A percentile compares a stretch with the other conserved stretches of the same genome.
These are phyloP conservation scores for Coelinius sp. DNA, from an alignment of 2,888 invertebrate species.

Conservation along the genomic window DNA sequence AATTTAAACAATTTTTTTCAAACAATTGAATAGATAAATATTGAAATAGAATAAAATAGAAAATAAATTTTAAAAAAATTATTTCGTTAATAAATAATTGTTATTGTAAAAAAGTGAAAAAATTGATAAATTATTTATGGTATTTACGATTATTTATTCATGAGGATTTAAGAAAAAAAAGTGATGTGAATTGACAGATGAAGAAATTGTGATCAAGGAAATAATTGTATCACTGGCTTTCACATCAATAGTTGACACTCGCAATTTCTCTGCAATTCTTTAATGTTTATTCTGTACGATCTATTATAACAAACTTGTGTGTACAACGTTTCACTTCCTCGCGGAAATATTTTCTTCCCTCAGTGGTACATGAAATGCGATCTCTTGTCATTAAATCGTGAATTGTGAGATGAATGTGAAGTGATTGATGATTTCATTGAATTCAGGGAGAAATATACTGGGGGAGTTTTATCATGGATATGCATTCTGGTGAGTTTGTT, in stretches of 20 bases:
- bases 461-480: background rate
- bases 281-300: background rate
- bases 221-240: slow-evolving; percentile 34
- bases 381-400: slow-evolving; percentile 6
- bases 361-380: background rate
- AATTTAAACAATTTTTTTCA: background rate
- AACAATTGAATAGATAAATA: too few relatives aligned
- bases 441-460: background rate
- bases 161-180: background rate
- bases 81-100: background rate
- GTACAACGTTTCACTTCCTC: slow-evolving; percentile 8
- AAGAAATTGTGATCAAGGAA: slow-evolving; percentile 27
- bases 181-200: slow-evolving; percentile 17
- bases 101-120: background rate
- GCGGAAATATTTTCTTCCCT: background rate
- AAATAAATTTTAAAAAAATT: too few relatives aligned
- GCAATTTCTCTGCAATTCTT: slow-evolving; percentile 32
- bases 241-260: slow-evolving; percentile 31
- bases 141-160: background rate
- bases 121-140: background rate
- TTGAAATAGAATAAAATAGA: background rate
- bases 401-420: slow-evolving; percentile 16
- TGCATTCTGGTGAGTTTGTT: background rate
- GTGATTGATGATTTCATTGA: slow-evolving; percentile 11
- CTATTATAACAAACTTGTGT: slow-evolving; percentile 17